Base-by-base conservation (phyloP, 2,797 vertebrate species). In the Anas bernieri region DNA sequence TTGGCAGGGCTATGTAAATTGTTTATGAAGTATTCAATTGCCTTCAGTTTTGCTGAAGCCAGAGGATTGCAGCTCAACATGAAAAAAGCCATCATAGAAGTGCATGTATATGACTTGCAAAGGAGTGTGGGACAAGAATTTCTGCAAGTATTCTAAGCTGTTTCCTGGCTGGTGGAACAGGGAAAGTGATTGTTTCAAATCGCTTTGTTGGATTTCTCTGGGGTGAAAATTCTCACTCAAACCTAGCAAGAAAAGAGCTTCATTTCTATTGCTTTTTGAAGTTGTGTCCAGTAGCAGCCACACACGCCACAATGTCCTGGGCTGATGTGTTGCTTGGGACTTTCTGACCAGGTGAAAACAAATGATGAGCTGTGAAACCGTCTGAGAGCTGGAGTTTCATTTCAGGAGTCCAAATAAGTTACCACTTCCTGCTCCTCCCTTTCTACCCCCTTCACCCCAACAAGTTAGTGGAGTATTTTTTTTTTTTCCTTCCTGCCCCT, bases 381-480 rank as follows among this genome's bases (percentile, higher is more conserved):
- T 55, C 15, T 75, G 80, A 86, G 33, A 86, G 62, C 45, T 74
- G 39, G 26, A 80, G 81, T 90, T 46, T 92, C 48, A 72, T 74
- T 90, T 92, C 72, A 72, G 23, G 74, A 91, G 87, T 67, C 80
- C 61, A 90, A 76, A 64, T 84, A 77, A 84, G 26, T 94, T 83
- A 92, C 90, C 83, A 68, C 80, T 92, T 96, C 90, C 90, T 86
- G 88, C 81, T 90, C 87, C 83, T 93, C 83, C 85, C 52, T 92
- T 75, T 94, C 50, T 84, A 86, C n/a, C 77, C 87, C 59, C 50
- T 69, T 66, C 37, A 45, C 62, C 55, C 52, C 50, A 30, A 39
- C 5, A 8, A 54, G 78, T 69, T 81, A 30, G 5, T 58, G 37
- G 37, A 37, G 37, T 37, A 37, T 37, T 37, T 77, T 5, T 17